Base-by-base conservation (phyloP, 2,113 vertebrate species). In the Okapia johnstoni region DNA sequence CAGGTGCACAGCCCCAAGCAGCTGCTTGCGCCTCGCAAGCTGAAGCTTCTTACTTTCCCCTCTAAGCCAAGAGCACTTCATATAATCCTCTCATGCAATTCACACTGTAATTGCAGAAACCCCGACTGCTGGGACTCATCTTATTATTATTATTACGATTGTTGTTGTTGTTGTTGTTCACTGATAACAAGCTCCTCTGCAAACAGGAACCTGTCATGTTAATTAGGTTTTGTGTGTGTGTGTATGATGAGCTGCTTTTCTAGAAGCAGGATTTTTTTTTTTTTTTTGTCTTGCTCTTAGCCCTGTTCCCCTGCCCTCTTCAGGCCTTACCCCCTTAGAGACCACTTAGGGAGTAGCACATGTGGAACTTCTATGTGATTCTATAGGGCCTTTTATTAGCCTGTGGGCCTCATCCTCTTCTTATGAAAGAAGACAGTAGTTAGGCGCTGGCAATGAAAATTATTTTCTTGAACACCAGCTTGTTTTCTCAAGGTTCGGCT, bases 71-170 rank as follows among this genome's bases (percentile, higher is more conserved):
- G 99, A 99, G 99, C 99, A 99, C 99, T 99, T 99, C 99, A 99
- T 98, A 97, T 99, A 99, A 99, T 99, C 99, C 99, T 99, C 99
- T 99, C 99, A 96, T 98, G 99, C 99, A 99, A 99, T 99, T 99
- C 99, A 99, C 99, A 98, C 99, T 99, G 99, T 99, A 99, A 99
- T 99, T 99, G 99, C 99, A 98, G 98, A 99, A 99, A 98, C 98
- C 98, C 99, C 98, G 97, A 98, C 98, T 97, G 98, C 98, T 98
- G 96, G 98, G 98, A 97, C 98, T 98, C 97, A 96, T 98, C 99
- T 98, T 98, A 98, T 98, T 98, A 98, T 98, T 98, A 98, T 98
- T 98, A 98, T 98, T 98, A 61, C 19, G n/a, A 60, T 98, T 98
- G 98, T 98, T 98, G 98, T 98, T 97, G 97, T 98, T 98, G 89